phyloP scores from a whole-genome alignment of 2,888 invertebrate species.

The Phyllotreta striolata region DNA sequence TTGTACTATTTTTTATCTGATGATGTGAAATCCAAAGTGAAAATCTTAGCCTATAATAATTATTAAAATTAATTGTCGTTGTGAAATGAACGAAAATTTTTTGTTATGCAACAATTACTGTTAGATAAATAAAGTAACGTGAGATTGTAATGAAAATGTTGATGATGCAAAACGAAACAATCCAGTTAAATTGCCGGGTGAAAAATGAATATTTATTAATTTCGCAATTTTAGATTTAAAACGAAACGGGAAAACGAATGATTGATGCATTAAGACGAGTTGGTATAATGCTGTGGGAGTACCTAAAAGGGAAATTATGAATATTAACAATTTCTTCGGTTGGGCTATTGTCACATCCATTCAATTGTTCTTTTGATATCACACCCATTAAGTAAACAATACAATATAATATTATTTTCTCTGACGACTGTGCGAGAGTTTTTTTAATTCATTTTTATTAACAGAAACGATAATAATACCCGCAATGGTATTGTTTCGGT shows the following conservation, averaged over 20 bases:
- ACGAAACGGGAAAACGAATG: conserved; percentile 3
- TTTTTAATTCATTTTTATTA: conserved; percentile 11
- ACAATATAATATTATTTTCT: conserved; percentile 11
- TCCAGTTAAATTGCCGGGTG: too few species aligned
- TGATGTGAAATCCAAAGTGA: too few species aligned
- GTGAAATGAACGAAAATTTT: too few species aligned
- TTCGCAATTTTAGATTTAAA: background rate
- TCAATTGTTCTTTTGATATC: conserved; percentile 28
- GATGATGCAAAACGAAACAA: too few species aligned
- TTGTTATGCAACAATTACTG: too few species aligned
- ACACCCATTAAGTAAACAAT: conserved; percentile 24
- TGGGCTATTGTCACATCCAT: conserved; percentile 24
- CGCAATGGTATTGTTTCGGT: background rate
- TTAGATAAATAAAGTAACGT: too few species aligned
- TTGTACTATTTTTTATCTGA: too few species aligned
- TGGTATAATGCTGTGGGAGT: conserved; percentile 23
- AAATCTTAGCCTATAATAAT: too few species aligned
- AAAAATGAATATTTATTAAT: background rate
- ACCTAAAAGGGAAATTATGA: conserved; percentile 24
- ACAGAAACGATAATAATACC: conserved; percentile 1
- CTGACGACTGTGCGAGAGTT: conserved; percentile 16
- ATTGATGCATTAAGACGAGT: conserved; percentile 1
- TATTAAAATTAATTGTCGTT: too few species aligned
- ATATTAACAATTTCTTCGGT: conserved; percentile 25
- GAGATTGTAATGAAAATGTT: too few species aligned